Conservation (phyloP, 2,797 vertebrate species). For the Carduelis carduelis region DNA sequence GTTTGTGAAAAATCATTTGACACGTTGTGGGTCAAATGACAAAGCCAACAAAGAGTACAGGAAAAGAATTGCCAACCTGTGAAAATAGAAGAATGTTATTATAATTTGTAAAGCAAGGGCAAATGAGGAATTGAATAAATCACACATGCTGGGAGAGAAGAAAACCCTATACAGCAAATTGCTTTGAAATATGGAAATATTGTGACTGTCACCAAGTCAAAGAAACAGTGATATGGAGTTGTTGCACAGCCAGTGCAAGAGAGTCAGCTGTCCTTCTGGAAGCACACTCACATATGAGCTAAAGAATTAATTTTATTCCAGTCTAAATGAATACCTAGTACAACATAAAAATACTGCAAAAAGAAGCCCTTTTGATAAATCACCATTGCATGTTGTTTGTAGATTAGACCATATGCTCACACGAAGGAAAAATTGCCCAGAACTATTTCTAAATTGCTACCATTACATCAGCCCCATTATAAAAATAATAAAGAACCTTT, state of each 20-base stretch:
- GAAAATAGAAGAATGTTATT: neutral
- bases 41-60: neutral
- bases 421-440: neutral
- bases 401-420: conserved; percentile 5
- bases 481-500: conserved; percentile 25
- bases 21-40: neutral
- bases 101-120: neutral
- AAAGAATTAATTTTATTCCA: neutral
- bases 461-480: conserved; percentile 12
- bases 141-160: neutral
- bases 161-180: neutral
- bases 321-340: neutral
- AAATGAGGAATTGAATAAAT: neutral
- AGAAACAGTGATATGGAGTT: neutral
- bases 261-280: neutral
- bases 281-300: neutral
- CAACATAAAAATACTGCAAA: neutral
- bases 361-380: neutral
- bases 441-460: conserved; percentile 26
- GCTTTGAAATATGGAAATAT: neutral
- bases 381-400: neutral
- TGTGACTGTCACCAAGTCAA: neutral
- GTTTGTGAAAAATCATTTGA: neutral
- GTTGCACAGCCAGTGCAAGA: neutral
- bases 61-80: neutral